Percentiles rank a stretch among this genome's conserved stretches.
phyloP scores from a whole-genome alignment of 2,113 vertebrate genomes.

The Saguinus imperator region DNA sequence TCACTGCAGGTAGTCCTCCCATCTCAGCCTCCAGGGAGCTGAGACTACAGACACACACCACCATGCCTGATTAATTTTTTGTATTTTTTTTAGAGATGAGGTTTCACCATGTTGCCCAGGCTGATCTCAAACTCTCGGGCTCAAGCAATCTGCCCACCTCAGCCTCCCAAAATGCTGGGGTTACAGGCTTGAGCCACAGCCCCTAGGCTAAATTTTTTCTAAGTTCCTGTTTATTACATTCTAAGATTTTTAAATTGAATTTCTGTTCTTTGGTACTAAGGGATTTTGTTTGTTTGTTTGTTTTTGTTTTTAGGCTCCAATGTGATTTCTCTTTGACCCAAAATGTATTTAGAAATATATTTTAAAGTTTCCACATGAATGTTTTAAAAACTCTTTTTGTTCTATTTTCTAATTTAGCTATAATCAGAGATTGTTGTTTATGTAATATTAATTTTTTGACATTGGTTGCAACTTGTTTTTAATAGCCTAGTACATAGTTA shows the following conservation, averaged over 20 bases:
- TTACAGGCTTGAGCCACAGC: too few relatives aligned
- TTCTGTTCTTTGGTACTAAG: background rate
- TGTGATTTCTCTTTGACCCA: background rate
- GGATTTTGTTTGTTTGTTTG: background rate
- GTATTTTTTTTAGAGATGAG: too few relatives aligned
- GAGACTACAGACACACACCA: too few relatives aligned
- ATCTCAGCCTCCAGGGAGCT: too few relatives aligned
- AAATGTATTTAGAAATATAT: background rate
- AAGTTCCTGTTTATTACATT: background rate
- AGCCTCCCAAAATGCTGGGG: too few relatives aligned
- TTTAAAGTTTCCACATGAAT: background rate
- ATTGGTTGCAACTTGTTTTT: background rate
- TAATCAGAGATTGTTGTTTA: background rate
- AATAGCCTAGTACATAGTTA: background rate
- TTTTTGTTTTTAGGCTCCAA: background rate
- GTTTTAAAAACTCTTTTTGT: background rate
- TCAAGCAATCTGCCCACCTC: too few relatives aligned
- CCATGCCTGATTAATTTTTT: too few relatives aligned
- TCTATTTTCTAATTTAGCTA: background rate
- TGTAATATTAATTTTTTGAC: background rate
- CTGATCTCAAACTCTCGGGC: too few relatives aligned
- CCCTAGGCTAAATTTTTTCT: background rate
- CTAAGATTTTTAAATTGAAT: conserved; percentile 16
- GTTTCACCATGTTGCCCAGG: too few relatives aligned
- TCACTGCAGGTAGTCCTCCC: too few relatives aligned